Conservation (phyloP, 1,140 invertebrate species). For the Spodoptera litura region DNA sequence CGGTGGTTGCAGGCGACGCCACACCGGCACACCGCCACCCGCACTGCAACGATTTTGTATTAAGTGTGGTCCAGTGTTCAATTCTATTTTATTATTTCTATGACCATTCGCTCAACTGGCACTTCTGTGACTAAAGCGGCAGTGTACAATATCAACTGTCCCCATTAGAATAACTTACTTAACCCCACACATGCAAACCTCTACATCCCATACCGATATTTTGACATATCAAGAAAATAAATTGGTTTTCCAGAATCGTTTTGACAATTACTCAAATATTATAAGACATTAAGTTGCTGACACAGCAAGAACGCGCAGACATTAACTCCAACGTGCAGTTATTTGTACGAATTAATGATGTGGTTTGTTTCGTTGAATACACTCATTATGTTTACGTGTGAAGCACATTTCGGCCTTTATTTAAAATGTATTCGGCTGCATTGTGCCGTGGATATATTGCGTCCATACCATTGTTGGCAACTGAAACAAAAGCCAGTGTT, state of each 20-base stretch:
- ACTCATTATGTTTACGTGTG: constrained; percentile 46
- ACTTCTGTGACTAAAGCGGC: background rate
- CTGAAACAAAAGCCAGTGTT: constrained; percentile 63
- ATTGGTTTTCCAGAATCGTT: no score
- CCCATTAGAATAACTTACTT: no score
- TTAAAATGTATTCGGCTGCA: constrained; percentile 56
- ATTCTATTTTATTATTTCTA: background rate
- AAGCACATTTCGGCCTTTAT: constrained; percentile 56
- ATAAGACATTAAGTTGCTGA: background rate
- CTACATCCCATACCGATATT: background rate
- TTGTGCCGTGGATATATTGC: constrained; percentile 55
- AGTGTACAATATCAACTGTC: background rate
- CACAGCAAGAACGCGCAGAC: background rate
- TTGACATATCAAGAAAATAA: background rate
- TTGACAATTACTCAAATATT: background rate
- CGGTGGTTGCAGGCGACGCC: background rate
- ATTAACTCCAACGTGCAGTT: constrained; percentile 7
- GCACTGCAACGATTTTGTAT: background rate
- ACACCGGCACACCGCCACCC: no score
- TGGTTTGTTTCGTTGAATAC: constrained; percentile 41
- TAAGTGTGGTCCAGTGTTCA: background rate
- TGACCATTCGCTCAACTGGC: background rate
- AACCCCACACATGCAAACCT: no score
- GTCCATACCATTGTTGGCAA: constrained; percentile 57
- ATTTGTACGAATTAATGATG: constrained; percentile 37